phyloP scores from a whole-genome alignment of 2,888 invertebrate genomes.

The Gari tellinella region DNA sequence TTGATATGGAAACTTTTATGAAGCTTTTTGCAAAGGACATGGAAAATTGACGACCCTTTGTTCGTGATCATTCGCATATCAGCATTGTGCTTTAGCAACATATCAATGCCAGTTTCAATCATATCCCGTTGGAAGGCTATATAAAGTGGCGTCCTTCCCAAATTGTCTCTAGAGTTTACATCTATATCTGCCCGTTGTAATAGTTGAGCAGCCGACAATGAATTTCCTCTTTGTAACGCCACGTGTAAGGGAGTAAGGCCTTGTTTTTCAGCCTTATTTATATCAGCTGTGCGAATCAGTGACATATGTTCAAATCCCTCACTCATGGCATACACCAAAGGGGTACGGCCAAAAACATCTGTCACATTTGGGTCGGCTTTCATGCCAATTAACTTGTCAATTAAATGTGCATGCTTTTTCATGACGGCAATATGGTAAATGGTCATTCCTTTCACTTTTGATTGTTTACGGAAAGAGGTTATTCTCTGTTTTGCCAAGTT shows the following conservation, averaged over 20 bases:
- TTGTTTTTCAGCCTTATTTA: slow-evolving; percentile 22
- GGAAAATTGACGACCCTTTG: too few relatives aligned
- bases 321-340: slow-evolving; percentile 28
- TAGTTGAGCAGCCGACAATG: not conserved
- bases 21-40: too few relatives aligned
- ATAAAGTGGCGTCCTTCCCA: slow-evolving; percentile 41
- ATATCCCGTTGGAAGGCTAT: slow-evolving; percentile 24
- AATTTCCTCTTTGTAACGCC: slow-evolving; percentile 21
- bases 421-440: slow-evolving; percentile 43
- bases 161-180: slow-evolving; percentile 40
- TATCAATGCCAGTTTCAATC: not conserved
- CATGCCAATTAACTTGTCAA: slow-evolving; percentile 20
- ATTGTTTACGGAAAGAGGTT: slow-evolving; percentile 29
- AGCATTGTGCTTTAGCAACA: too few relatives aligned
- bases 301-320: not conserved
- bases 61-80: too few relatives aligned
- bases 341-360: slow-evolving; percentile 43
- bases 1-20: too few relatives aligned
- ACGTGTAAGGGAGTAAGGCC: slow-evolving; percentile 39
- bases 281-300: slow-evolving; percentile 18
- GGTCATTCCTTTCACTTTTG: slow-evolving; percentile 29
- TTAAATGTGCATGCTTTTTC: slow-evolving; percentile 25
- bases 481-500: slow-evolving; percentile 18
- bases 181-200: slow-evolving; percentile 4
- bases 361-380: slow-evolving; percentile 24